These are phyloP conservation scores for Suillia variegata DNA, from an alignment of 2,888 invertebrate species.

Conservation along the genomic window DNA sequence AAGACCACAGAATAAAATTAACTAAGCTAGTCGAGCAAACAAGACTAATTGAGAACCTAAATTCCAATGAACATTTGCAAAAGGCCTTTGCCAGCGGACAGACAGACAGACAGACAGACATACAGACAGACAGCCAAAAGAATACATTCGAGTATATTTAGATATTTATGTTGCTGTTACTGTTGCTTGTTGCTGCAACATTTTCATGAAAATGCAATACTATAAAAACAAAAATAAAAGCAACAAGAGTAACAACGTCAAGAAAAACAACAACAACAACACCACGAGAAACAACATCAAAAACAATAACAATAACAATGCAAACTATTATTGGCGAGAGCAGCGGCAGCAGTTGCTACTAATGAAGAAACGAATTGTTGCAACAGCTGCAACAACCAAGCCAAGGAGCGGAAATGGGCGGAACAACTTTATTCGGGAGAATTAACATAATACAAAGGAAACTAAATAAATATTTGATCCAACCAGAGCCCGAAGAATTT, in stretches of 20 bases:
- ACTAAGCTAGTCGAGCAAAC: slow-evolving; percentile 21
- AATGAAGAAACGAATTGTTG: slow-evolving; percentile 50
- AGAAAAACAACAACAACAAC: not conserved
- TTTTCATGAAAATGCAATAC: no score
- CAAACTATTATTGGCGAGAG: slow-evolving; percentile 32
- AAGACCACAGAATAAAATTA: slow-evolving; percentile 10
- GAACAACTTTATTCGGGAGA: no score
- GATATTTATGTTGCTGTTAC: not conserved
- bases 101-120: not conserved
- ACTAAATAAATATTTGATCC: no score
- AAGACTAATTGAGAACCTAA: slow-evolving; percentile 48
- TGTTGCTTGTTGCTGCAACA: no score
- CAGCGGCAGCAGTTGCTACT: slow-evolving; percentile 26
- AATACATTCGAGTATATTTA: not conserved
- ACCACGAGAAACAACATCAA: not conserved
- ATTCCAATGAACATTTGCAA: slow-evolving; percentile 41
- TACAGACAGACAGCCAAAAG: no score
- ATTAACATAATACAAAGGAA: no score
- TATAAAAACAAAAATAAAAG: no score
- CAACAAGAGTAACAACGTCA: not conserved
- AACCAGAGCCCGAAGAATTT: no score
- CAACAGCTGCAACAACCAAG: slow-evolving; percentile 39
- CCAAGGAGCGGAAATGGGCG: not conserved
- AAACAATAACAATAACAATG: not conserved
- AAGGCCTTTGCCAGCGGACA: slow-evolving; percentile 3